phyloP scores from a whole-genome alignment of 1,140 invertebrate species.

The Bombus vancouverensis region DNA sequence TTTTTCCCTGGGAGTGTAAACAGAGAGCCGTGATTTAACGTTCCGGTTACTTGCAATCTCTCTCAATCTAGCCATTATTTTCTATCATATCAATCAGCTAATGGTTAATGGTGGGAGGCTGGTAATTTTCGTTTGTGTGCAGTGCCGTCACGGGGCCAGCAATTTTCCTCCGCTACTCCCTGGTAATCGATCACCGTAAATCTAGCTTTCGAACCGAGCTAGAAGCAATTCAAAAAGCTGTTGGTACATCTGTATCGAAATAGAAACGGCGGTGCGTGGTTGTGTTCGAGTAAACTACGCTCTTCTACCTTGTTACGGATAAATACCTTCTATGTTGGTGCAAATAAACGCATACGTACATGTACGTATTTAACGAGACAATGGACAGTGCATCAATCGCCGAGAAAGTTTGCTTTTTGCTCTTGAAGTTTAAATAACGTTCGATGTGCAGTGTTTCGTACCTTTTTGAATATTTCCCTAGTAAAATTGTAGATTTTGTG shows the following conservation, averaged over 20 bases:
- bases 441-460: not conserved
- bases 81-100: slow-evolving; percentile 62
- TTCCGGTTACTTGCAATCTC: slow-evolving; percentile 14
- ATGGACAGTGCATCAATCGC: not conserved
- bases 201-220: slow-evolving; percentile 11
- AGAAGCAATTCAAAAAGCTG: slow-evolving; percentile 28
- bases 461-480: not conserved
- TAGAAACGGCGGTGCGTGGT: slow-evolving; percentile 6
- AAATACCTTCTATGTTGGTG: too few species aligned
- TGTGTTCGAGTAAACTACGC: not conserved
- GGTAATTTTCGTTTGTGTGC: slow-evolving; percentile 36
- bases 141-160: slow-evolving; percentile 40
- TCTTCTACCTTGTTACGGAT: too few species aligned
- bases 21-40: not conserved
- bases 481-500: not conserved
- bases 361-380: too few species aligned
- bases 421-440: not conserved
- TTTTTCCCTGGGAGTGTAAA: not conserved
- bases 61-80: slow-evolving; percentile 54
- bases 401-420: not conserved
- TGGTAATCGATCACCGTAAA: slow-evolving; percentile 57
- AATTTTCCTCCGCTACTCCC: slow-evolving; percentile 45
- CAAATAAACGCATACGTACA: not conserved
- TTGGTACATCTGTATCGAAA: slow-evolving; percentile 1
- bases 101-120: slow-evolving; percentile 52